Evolutionary conservation across 2,888 invertebrate genomes (phyloP).

Genomic region (Clanis bilineata): DNA sequence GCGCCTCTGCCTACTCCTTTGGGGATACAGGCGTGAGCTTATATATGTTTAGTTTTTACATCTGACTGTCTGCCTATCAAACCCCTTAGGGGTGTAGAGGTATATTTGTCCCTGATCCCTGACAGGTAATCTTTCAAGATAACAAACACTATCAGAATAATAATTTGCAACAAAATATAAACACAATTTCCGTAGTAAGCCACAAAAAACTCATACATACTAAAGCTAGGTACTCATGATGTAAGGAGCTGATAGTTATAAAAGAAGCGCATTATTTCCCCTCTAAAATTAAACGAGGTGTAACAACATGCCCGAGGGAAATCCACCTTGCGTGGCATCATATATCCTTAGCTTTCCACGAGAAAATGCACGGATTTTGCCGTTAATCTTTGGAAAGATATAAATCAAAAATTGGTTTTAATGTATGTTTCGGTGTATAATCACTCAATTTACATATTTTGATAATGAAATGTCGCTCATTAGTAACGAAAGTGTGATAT

Average conservation of each 20-base stretch:
- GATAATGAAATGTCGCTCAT: no score
- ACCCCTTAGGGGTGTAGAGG: no score
- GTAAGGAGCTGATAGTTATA: neutral
- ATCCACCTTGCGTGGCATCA: conserved; percentile 1
- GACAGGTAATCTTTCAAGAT: no score
- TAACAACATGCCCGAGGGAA: conserved; percentile 5
- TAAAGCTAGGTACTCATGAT: neutral
- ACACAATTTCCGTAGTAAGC: neutral
- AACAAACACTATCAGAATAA: neutral
- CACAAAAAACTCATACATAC: neutral
- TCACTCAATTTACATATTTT: no score
- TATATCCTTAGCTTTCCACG: neutral
- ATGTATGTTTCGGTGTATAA: neutral
- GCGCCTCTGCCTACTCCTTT: no score
- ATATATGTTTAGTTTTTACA: no score
- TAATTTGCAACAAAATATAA: no score
- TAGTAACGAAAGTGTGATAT: no score
- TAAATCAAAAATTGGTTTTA: neutral
- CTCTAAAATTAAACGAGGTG: conserved; percentile 15
- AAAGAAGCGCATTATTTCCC: conserved; percentile 4
- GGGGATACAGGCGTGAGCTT: no score
- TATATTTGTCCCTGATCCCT: no score
- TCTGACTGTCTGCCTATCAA: no score
- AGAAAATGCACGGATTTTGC: neutral
- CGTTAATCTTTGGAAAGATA: neutral